These are phyloP conservation scores for Loripinus fragilis DNA, from an alignment of 2,888 invertebrate species.

Conservation along the genomic window DNA sequence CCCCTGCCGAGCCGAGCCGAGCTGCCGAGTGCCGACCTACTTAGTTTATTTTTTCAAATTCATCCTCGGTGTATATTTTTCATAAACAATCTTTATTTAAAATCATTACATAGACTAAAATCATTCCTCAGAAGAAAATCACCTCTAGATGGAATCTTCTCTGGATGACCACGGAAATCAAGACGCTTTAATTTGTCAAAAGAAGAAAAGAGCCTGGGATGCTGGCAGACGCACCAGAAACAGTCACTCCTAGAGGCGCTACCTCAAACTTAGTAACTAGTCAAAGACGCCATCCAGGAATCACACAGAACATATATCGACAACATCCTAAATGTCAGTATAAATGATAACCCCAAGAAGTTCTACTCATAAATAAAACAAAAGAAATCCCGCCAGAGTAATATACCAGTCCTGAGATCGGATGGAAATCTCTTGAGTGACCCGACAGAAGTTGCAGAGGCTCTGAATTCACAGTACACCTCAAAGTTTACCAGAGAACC, in stretches of 20 bases:
- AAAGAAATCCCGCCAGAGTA: conserved; percentile 21
- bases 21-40: too few relatives aligned
- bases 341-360: conserved; percentile 38
- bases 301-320: conserved; percentile 28
- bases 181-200: conserved; percentile 27
- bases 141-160: conserved; percentile 36
- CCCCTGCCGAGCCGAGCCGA: too few relatives aligned
- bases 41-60: too few relatives aligned
- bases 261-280: conserved; percentile 20
- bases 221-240: conserved; percentile 19
- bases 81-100: too few relatives aligned
- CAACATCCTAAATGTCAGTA: too few relatives aligned
- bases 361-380: conserved; percentile 32
- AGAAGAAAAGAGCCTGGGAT: conserved; percentile 38
- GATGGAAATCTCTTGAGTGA: conserved; percentile 11
- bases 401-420: conserved; percentile 6
- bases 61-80: too few relatives aligned
- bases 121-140: conserved; percentile 45
- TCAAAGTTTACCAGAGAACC: conserved; percentile 44
- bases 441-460: conserved; percentile 15
- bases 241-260: conserved; percentile 32
- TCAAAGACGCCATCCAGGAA: conserved; percentile 27
- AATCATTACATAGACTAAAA: too few relatives aligned
- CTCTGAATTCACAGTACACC: conserved; percentile 33
- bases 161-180: conserved; percentile 29